Evolutionary conservation across 2,888 invertebrate species (phyloP).

Genomic region (Idaea straminata): DNA sequence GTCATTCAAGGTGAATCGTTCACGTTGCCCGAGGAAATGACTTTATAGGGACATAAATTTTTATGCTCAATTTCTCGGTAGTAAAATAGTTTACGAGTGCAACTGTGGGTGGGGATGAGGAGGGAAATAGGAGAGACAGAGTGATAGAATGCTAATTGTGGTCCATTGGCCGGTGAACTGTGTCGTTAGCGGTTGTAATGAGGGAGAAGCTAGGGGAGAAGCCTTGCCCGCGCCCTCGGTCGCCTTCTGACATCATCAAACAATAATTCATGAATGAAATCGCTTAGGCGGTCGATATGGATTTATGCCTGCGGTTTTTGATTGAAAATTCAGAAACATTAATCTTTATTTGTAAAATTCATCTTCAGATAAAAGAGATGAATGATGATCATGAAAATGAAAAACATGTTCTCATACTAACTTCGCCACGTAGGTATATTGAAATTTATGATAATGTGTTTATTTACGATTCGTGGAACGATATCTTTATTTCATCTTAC

Average conservation of each 20-base stretch:
- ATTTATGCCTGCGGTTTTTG: slow-evolving; percentile 11
- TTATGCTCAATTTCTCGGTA: not conserved
- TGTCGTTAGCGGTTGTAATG: slow-evolving; percentile 56
- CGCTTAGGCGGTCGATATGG: slow-evolving; percentile 21
- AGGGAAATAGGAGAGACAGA: slow-evolving; percentile 22
- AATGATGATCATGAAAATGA: not conserved
- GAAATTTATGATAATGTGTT: not conserved
- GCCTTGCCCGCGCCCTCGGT: slow-evolving; percentile 23
- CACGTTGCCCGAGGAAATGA: not conserved
- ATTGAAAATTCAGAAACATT: not conserved
- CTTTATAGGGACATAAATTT: not conserved
- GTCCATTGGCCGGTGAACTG: slow-evolving; percentile 45
- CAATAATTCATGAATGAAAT: slow-evolving; percentile 35
- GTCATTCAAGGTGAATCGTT: not conserved
- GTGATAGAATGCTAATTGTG: slow-evolving; percentile 57
- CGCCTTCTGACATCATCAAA: slow-evolving; percentile 35
- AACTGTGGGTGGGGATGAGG: slow-evolving; percentile 24
- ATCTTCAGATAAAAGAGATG: not conserved
- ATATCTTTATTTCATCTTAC: slow-evolving; percentile 12
- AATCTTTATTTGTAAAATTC: slow-evolving; percentile 1
- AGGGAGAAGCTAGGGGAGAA: slow-evolving; percentile 14
- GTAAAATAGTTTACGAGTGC: slow-evolving; percentile 2
- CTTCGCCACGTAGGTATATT: not conserved
- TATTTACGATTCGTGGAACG: not conserved
- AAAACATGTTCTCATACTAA: not conserved